Evolutionary conservation across 2,797 vertebrate genomes (phyloP).

Genomic region (Sebastes vulpes): DNA sequence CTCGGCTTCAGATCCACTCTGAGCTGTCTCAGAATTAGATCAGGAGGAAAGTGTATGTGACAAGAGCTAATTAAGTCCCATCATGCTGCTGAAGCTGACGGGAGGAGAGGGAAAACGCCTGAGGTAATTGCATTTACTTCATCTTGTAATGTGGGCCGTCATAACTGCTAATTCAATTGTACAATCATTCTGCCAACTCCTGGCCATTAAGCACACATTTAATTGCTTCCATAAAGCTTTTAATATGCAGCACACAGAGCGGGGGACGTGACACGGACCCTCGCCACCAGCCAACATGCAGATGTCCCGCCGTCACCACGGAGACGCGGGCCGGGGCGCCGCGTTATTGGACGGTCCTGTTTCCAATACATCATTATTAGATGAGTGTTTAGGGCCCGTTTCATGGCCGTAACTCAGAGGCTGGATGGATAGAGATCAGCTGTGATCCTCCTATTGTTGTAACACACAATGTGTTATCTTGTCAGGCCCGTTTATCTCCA

Average conservation of each 20-base stretch:
- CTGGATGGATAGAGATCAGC: neutral
- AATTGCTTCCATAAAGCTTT: constrained; percentile 98
- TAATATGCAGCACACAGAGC: constrained; percentile 96
- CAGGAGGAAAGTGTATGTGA: constrained; percentile 90
- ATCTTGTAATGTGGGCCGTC: constrained; percentile 94
- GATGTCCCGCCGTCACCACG: constrained; percentile 90
- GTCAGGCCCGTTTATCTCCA: too few relatives aligned
- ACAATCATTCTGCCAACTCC: constrained; percentile 94
- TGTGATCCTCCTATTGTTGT: too few relatives aligned
- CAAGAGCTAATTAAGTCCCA: constrained; percentile 95
- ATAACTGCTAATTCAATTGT: constrained; percentile 98
- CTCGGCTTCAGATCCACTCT: constrained; percentile 62
- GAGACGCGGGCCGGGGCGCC: constrained; percentile 79
- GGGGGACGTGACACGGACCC: constrained; percentile 80
- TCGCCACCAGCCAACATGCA: constrained; percentile 83
- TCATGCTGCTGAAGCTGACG: constrained; percentile 88
- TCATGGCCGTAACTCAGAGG: neutral
- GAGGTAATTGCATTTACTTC: constrained; percentile 97
- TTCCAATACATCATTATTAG: constrained; percentile 93
- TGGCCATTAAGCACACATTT: constrained; percentile 96
- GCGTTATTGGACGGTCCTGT: constrained; percentile 82
- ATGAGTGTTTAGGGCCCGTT: constrained; percentile 89
- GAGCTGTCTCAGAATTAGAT: constrained; percentile 76
- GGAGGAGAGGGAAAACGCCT: constrained; percentile 83
- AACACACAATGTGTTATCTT: neutral